These are phyloP conservation scores for Trachelus troglodyta DNA, from an alignment of 2,888 invertebrate genomes.

Conservation along the genomic window DNA sequence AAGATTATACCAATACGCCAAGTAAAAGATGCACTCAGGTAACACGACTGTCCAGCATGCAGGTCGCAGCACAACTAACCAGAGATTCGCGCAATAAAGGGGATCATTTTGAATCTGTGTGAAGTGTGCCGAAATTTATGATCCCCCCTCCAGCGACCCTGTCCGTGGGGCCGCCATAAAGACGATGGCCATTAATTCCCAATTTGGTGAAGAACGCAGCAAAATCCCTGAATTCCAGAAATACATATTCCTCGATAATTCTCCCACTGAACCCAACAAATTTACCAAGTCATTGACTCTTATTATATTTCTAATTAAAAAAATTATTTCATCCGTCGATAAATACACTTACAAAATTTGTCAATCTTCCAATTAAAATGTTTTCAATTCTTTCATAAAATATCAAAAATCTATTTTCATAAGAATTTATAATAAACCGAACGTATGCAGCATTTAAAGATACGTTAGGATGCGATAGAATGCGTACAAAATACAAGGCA, in stretches of 20 bases:
- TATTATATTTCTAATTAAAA: not conserved
- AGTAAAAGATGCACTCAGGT: not conserved
- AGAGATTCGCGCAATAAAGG: constrained; percentile 67
- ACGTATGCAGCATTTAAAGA: too few species aligned
- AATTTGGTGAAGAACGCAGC: constrained; percentile 40
- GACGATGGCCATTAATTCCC: constrained; percentile 50
- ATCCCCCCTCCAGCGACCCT: constrained; percentile 40
- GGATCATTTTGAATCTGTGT: constrained; percentile 70
- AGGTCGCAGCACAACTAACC: constrained; percentile 54
- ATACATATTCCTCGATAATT: not conserved
- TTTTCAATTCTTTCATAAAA: not conserved
- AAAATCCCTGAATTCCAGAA: not conserved
- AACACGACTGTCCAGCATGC: constrained; percentile 29
- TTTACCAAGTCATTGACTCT: not conserved
- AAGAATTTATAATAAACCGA: not conserved
- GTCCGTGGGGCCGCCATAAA: constrained; percentile 41
- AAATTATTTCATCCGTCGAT: not conserved
- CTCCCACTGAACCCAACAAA: not conserved
- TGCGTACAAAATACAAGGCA: not conserved
- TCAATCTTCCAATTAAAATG: not conserved
- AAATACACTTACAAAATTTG: not conserved
- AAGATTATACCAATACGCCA: not conserved
- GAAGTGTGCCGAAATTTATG: constrained; percentile 70
- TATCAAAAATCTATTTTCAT: not conserved
- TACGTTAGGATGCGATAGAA: too few species aligned